Conservation (phyloP, 2,113 vertebrate genomes). For the Thunnus maccoyii region DNA sequence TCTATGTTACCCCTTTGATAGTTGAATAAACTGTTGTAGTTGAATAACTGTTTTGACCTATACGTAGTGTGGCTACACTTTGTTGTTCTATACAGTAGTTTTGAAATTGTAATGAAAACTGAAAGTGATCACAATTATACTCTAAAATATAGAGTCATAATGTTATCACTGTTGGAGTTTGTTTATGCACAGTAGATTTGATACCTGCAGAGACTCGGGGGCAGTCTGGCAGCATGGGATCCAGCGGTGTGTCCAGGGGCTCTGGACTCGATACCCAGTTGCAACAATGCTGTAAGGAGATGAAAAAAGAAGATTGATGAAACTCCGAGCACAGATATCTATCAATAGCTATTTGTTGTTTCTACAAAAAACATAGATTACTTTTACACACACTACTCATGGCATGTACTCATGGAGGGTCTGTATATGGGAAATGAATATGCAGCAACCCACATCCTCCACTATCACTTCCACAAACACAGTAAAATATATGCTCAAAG, state of each 20-base stretch:
- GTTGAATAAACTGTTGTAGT: background rate
- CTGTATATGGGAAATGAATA: background rate
- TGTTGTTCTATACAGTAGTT: background rate
- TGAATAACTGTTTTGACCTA: background rate
- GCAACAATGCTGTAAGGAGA: slow-evolving; percentile 90
- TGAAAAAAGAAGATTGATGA: background rate
- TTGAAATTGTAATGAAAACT: background rate
- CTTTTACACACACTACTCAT: background rate
- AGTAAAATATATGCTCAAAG: background rate
- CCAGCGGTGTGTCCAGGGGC: slow-evolving; percentile 92
- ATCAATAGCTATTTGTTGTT: background rate
- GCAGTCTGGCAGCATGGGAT: slow-evolving; percentile 96
- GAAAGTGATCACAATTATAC: background rate
- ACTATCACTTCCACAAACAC: slow-evolving; percentile 9
- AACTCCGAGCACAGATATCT: background rate
- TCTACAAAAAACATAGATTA: background rate
- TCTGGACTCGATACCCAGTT: slow-evolving; percentile 98
- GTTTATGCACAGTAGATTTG: slow-evolving; percentile 3
- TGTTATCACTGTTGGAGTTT: background rate
- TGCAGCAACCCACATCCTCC: background rate
- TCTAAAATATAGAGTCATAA: background rate
- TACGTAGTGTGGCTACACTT: background rate
- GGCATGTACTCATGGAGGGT: background rate
- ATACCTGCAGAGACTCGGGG: slow-evolving; percentile 98
- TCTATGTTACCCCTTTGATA: background rate